These are phyloP conservation scores for Marmota flaviventris DNA, from an alignment of 2,113 vertebrate species.

Conservation along the genomic window DNA sequence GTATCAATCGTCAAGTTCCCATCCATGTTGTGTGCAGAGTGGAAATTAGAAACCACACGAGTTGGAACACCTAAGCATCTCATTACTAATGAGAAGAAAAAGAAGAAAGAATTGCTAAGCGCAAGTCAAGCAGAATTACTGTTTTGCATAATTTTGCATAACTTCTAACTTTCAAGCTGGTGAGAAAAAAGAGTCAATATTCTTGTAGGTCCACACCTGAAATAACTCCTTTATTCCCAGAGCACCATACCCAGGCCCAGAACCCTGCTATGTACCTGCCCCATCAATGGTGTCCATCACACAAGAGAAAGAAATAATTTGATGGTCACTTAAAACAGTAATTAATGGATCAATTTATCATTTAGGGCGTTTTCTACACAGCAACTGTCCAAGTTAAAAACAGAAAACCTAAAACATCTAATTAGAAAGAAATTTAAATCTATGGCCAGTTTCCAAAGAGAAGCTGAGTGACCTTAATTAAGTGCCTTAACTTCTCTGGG, in stretches of 20 bases:
- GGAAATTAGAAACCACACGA: constrained; percentile 92
- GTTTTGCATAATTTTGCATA: not conserved
- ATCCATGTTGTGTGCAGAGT: constrained; percentile 92
- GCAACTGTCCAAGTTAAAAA: constrained; percentile 52
- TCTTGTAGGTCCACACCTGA: not conserved
- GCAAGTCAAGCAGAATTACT: not conserved
- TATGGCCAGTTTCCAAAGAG: not conserved
- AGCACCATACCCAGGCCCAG: not conserved
- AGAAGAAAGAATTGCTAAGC: not conserved
- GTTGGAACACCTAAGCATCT: constrained; percentile 94
- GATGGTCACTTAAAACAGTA: constrained; percentile 29
- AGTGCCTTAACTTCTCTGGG: not conserved
- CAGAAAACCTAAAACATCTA: not conserved
- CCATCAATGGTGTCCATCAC: not conserved
- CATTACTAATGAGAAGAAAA: constrained; percentile 87
- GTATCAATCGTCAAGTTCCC: constrained; percentile 91
- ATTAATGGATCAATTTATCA: not conserved
- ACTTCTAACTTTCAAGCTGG: constrained; percentile 52
- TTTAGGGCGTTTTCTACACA: not conserved
- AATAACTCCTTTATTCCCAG: not conserved
- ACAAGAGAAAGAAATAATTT: not conserved
- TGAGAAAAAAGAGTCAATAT: constrained; percentile 19
- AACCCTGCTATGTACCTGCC: not conserved
- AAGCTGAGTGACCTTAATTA: not conserved
- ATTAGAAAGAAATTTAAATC: not conserved